Conservation (phyloP, 2,797 vertebrate genomes). For the Delichon dasypus region DNA sequence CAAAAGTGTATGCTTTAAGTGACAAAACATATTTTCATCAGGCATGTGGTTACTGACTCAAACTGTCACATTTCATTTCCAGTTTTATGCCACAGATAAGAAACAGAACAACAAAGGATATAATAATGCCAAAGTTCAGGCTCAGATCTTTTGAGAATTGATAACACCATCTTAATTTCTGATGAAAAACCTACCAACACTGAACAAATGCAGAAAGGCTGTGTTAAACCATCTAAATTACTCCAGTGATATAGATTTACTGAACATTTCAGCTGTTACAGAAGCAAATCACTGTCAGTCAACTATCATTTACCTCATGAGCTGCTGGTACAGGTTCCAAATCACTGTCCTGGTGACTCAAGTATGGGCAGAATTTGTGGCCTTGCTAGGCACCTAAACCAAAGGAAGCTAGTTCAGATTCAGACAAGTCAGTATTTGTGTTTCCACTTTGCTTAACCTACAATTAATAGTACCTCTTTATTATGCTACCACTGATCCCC, state of each 20-base stretch:
- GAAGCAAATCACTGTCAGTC: not conserved
- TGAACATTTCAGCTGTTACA: not conserved
- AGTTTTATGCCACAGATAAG: not conserved
- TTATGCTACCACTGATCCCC: not conserved
- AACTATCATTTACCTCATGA: not conserved
- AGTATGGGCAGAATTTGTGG: not conserved
- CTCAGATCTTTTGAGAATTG: not conserved
- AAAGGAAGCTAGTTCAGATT: not conserved
- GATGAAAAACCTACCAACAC: not conserved
- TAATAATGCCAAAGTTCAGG: slow-evolving; percentile 18
- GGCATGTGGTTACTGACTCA: not conserved
- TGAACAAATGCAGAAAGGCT: not conserved
- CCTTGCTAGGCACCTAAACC: not conserved
- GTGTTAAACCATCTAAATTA: not conserved
- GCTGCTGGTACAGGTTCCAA: not conserved
- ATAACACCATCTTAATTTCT: not conserved
- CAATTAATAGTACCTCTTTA: not conserved
- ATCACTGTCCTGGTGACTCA: not conserved
- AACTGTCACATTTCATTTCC: slow-evolving; percentile 15
- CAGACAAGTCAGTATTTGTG: not conserved
- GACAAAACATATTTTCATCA: slow-evolving; percentile 38
- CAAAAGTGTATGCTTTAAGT: not conserved
- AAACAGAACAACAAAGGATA: not conserved
- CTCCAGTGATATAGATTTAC: not conserved
- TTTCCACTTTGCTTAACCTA: not conserved